A percentile compares a stretch with the other conserved stretches of the same genome.
These are phyloP conservation scores for Myrmecophaga tridactyla DNA, from an alignment of 2,113 vertebrate species.

Conservation along the genomic window DNA sequence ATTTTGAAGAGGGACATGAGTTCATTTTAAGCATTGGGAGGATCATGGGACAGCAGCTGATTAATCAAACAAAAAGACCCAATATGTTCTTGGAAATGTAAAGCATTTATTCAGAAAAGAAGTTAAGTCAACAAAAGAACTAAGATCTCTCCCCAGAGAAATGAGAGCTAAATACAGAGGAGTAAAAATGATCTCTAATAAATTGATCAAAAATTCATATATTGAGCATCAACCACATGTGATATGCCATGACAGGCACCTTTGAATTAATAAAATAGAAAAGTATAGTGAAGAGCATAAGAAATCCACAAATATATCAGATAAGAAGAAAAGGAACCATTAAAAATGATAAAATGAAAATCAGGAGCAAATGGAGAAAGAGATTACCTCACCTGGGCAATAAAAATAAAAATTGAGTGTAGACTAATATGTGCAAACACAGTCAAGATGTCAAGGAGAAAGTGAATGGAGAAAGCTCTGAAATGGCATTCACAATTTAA, in stretches of 20 bases:
- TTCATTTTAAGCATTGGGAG: not conserved
- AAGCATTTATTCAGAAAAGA: not conserved
- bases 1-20: not conserved
- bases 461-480: not conserved
- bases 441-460: not conserved
- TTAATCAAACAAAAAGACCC: not conserved
- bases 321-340: not conserved
- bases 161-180: not conserved
- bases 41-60: not conserved
- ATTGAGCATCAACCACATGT: not conserved
- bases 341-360: constrained; percentile 3
- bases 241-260: not conserved
- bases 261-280: not conserved
- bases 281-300: not conserved
- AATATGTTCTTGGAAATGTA: constrained; percentile 7
- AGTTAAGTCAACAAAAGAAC: not conserved
- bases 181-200: not conserved
- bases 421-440: not conserved
- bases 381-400: not conserved
- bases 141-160: not conserved
- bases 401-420: not conserved
- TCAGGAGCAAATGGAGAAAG: not conserved
- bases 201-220: not conserved
- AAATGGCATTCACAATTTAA: not conserved
- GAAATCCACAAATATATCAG: not conserved